Evolutionary conservation across 2,113 vertebrate genomes (phyloP), one percentile per base, ranked within the genome.

Genomic region (Triplophysa dalaica): DNA sequence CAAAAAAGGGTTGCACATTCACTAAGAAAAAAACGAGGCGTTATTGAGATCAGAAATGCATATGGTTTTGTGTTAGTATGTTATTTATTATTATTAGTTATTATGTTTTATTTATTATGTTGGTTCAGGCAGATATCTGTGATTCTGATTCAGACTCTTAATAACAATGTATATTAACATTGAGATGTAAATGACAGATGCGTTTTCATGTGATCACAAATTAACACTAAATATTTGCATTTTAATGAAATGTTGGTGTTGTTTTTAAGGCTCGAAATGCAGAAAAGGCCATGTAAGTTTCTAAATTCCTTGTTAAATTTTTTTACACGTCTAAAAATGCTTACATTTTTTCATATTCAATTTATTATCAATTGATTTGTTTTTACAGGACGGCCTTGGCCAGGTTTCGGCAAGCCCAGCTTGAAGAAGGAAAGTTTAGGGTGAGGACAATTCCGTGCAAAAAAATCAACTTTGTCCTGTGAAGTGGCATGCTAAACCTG

Each of bases 341-440:
- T 50, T 50, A 50, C 48, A 33, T 68, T 68, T 24, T n/a, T 8
- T 38, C 16, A 54, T 63, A 12, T 21, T 29, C 45, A 6, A 41
- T 5, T 12, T 13, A 2, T 17, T 13, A 17, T 64, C 3, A 12
- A 17, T 16, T 65, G 12, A 8, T 8, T 66, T 52, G 2, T 54
- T 60, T 48, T 84, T 77, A 67, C 72, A 99, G 98, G 98, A 99
- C 98, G 60, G 97, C 97, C 70, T 92, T 99, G 90, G 98, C 98
- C 12, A 93, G 98, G 24, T 99, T 99, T 91, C 94, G 97, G 38
- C 97, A 99, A 83, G 98, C 98, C 68, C 97, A 99, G 70, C 89
- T 98, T 7, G 96, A 98, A 85, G 97, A 98, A 50, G 97, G 97
- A 5, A 98, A 96, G 89, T 93, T 98, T 22, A 98, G 97, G 95